Conservation (phyloP, 2,797 vertebrate species). For the Rhabdophis nuchalis region DNA sequence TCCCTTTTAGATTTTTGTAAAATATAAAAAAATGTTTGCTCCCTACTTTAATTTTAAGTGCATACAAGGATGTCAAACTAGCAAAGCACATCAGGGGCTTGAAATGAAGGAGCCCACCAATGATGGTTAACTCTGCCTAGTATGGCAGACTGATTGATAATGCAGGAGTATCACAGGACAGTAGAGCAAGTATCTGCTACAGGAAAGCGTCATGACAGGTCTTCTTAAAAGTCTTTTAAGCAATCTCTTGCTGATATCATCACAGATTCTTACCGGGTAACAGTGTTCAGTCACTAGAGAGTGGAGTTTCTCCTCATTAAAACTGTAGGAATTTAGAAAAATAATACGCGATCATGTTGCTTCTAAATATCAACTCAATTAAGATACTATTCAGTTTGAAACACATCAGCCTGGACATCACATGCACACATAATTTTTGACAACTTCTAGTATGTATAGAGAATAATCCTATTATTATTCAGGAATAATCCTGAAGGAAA, state of each 20-base stretch:
- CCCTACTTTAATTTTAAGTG: neutral
- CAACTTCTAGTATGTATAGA: neutral
- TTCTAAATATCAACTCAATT: neutral
- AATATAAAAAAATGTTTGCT: neutral
- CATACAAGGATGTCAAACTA: neutral
- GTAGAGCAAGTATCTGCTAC: neutral
- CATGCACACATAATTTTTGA: no score
- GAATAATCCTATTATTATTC: neutral
- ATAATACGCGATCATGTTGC: neutral
- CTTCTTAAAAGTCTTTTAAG: neutral
- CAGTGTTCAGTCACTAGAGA: slow-evolving; percentile 88
- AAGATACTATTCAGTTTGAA: neutral
- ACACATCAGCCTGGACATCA: neutral
- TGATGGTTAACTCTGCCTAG: neutral
- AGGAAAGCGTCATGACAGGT: neutral
- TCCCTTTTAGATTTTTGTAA: neutral
- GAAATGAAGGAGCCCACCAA: neutral
- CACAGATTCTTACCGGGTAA: slow-evolving; percentile 82
- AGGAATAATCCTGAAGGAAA: neutral
- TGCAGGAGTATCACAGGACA: neutral
- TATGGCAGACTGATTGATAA: neutral
- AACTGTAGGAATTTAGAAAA: slow-evolving; percentile 68
- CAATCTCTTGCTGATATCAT: accelerated
- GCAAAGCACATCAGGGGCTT: neutral
- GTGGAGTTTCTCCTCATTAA: slow-evolving; percentile 86